A percentile compares a stretch with the other conserved stretches of the same genome.
Conservation (phyloP, 2,888 invertebrate species). For the Acleris cristana region DNA sequence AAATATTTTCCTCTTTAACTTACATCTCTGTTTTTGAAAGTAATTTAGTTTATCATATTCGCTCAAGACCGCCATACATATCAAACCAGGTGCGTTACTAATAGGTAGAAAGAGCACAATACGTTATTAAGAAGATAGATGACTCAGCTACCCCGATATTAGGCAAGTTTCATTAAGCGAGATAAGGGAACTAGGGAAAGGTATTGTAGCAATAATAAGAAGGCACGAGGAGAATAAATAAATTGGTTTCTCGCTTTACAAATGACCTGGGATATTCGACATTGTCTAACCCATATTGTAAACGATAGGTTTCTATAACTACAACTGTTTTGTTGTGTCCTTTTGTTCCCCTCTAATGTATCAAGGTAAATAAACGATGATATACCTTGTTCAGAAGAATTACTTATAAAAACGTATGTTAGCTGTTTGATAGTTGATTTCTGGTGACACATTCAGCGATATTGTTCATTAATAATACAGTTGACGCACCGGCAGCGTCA, state of each 20-base stretch:
- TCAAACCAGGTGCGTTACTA: slow-evolving; percentile 10
- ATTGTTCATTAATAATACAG: too few relatives aligned
- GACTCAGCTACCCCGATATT: slow-evolving; percentile 20
- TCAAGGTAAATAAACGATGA: too few relatives aligned
- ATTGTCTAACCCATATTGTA: neutral
- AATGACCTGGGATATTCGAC: slow-evolving; percentile 11
- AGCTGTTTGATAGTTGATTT: too few relatives aligned
- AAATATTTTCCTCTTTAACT: too few relatives aligned
- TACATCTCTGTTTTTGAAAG: too few relatives aligned
- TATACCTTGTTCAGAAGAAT: too few relatives aligned
- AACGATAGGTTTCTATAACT: too few relatives aligned
- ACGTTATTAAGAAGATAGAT: slow-evolving; percentile 36
- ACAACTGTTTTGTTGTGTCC: too few relatives aligned
- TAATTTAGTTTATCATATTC: neutral
- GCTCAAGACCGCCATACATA: neutral
- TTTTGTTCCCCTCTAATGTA: too few relatives aligned
- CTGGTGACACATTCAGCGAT: too few relatives aligned
- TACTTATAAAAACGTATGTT: too few relatives aligned
- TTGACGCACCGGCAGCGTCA: too few relatives aligned
- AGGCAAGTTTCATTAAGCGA: slow-evolving; percentile 31
- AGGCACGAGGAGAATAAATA: slow-evolving; percentile 29
- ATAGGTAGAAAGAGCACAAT: slow-evolving; percentile 27
- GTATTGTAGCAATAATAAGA: slow-evolving; percentile 34
- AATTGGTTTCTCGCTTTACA: slow-evolving; percentile 3
- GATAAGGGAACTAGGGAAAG: slow-evolving; percentile 26